Evolutionary conservation across 2,113 vertebrate species (phyloP).

Genomic region (Malurus alboscapulatus): DNA sequence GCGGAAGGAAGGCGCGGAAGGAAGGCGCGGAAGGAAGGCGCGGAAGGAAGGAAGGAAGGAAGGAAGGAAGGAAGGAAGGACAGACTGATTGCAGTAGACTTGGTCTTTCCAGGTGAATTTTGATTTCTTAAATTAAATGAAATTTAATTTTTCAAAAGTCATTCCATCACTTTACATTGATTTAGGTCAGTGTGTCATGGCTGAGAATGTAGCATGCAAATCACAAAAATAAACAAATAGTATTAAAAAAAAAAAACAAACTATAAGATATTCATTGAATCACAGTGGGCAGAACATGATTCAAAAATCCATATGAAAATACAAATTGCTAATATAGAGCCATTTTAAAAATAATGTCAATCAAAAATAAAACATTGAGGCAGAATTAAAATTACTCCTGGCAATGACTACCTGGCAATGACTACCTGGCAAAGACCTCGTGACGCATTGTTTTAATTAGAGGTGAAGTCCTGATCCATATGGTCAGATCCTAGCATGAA

Average conservation of each 20-base stretch:
- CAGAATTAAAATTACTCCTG: background rate
- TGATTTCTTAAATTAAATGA: background rate
- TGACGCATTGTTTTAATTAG: background rate
- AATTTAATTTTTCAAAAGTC: background rate
- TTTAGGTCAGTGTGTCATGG: background rate
- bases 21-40: no score
- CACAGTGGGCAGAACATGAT: background rate
- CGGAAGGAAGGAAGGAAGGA: no score
- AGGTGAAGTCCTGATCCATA: background rate
- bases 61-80: no score
- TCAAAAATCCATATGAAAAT: background rate
- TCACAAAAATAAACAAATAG: background rate
- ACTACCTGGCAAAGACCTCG: fast-evolving
- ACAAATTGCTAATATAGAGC: background rate
- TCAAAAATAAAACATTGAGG: background rate
- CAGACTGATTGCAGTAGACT: background rate
- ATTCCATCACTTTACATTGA: background rate
- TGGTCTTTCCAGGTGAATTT: background rate
- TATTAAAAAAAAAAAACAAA: background rate
- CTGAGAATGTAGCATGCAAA: background rate
- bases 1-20: no score
- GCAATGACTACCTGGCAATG: background rate
- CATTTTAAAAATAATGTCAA: background rate
- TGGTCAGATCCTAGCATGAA: background rate
- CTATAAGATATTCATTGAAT: background rate